phyloP scores from a whole-genome alignment of 2,113 vertebrate species.

The Chelonoidis abingdonii region DNA sequence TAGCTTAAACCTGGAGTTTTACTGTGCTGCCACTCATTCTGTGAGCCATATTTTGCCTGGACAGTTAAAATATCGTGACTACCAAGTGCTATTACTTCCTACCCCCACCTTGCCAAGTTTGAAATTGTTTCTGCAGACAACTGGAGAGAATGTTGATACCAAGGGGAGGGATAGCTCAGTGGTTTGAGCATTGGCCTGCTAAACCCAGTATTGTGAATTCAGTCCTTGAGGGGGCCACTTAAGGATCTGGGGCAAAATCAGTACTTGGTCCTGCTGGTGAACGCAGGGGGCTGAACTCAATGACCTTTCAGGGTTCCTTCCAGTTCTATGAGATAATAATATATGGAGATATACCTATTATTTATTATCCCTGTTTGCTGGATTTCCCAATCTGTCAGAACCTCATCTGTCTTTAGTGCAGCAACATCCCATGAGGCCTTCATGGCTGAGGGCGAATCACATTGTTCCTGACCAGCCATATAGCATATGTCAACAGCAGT shows the following conservation, averaged over 20 bases:
- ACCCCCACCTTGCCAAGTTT: accelerated
- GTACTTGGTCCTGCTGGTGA: too few species aligned
- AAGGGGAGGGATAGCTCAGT: too few species aligned
- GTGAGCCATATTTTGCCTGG: accelerated
- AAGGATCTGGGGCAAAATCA: too few species aligned
- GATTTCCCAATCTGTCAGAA: neutral
- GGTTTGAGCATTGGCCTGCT: too few species aligned
- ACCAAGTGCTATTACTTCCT: accelerated
- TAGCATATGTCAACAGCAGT: neutral
- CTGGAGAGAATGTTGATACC: neutral
- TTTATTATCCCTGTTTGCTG: neutral
- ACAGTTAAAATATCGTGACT: neutral
- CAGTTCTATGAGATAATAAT: too few species aligned
- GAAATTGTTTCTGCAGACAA: neutral
- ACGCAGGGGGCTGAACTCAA: too few species aligned
- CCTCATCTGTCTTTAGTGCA: neutral
- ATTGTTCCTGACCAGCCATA: neutral
- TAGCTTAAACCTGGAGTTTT: neutral
- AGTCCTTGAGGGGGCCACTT: too few species aligned
- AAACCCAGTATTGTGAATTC: too few species aligned
- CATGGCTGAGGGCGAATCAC: too few species aligned
- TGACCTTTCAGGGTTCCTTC: too few species aligned
- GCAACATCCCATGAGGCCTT: neutral
- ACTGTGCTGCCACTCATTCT: neutral
- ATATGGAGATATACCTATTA: too few species aligned